Base-by-base conservation (phyloP, 1,140 invertebrate genomes). In the Ditylenchus dipsaci region DNA sequence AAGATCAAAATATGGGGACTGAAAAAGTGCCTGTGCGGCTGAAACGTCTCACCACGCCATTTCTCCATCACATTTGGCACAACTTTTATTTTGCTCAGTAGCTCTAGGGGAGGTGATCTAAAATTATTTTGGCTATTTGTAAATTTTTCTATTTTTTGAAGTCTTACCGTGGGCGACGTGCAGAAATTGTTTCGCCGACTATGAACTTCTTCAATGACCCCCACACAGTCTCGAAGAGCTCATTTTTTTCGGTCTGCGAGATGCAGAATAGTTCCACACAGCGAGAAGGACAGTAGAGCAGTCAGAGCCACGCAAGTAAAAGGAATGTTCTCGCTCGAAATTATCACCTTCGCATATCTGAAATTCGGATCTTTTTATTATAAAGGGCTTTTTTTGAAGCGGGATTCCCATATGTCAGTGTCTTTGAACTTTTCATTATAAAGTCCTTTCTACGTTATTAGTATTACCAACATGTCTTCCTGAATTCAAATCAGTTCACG, bases 311-410 rank as follows among this genome's bases (percentile, higher is more conserved):
- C 86, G 82, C 15, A 88, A 82, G 78, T 87, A 87, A 78, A 88
- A 88, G 1, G 87, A 87, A 76, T 88, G 86, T 21, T 86, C 84
- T 47, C 87, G 86, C 74, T 86, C 86, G 59, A 88, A 76, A 71
- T 88, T 88, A 76, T 88, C 87, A 26, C 88, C 88, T 74, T 87
- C 86, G 23, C 79, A 78, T 23, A 85, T 82, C 83, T 85, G 75
- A 29, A 71, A 76, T 49, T 38, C 58, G 29, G n/a, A 15, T 56
- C 15, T 21, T 5, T 17, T 49, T 38, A 38, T 5, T 38, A 38
- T 38, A 43, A 43, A 26, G 53, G 38, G 67, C 19, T 3, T 38
- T 38, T 38, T 38, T 38, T 11, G 33, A 38, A 38, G 11, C n/a
- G n/a, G n/a, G n/a, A n/a, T n/a, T n/a, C n/a, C n/a, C n/a, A n/a